A percentile compares a stretch with the other conserved stretches of the same genome.
Conservation (phyloP, 2,888 invertebrate species). For the Pharmacophagus antenor region DNA sequence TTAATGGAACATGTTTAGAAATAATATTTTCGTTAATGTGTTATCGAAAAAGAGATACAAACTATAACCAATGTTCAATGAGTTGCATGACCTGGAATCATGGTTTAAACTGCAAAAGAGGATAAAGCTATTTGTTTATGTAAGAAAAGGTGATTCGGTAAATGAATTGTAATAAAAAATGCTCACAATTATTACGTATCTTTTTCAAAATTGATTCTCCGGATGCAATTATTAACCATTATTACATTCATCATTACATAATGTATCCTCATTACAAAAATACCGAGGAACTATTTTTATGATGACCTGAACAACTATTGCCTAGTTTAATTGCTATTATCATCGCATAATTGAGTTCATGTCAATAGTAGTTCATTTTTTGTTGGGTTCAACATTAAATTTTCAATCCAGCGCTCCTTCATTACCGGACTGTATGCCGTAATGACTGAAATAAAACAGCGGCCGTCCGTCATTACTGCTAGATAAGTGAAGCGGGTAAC, state of each 20-base stretch:
- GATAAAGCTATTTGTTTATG: too few relatives aligned
- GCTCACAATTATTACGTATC: too few relatives aligned
- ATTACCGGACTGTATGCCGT: slow-evolving; percentile 21
- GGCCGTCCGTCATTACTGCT: slow-evolving; percentile 34
- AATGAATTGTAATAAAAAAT: too few relatives aligned
- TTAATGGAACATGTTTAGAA: not conserved
- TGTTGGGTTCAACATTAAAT: slow-evolving; percentile 15
- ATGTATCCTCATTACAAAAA: too few relatives aligned
- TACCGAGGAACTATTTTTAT: not conserved
- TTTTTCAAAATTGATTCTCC: too few relatives aligned
- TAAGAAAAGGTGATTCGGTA: too few relatives aligned
- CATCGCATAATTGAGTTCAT: not conserved
- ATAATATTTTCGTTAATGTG: not conserved
- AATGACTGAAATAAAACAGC: slow-evolving; percentile 33
- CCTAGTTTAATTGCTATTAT: not conserved
- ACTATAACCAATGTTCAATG: not conserved
- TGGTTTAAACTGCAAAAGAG: too few relatives aligned
- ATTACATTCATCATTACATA: too few relatives aligned
- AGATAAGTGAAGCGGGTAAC: slow-evolving; percentile 26
- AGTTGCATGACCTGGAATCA: too few relatives aligned
- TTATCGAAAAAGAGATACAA: not conserved
- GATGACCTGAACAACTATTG: not conserved
- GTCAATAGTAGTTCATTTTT: not conserved
- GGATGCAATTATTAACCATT: too few relatives aligned
- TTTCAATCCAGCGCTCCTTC: slow-evolving; percentile 19